Conservation (phyloP, 2,113 vertebrate genomes). For the Hypanus sabinus region DNA sequence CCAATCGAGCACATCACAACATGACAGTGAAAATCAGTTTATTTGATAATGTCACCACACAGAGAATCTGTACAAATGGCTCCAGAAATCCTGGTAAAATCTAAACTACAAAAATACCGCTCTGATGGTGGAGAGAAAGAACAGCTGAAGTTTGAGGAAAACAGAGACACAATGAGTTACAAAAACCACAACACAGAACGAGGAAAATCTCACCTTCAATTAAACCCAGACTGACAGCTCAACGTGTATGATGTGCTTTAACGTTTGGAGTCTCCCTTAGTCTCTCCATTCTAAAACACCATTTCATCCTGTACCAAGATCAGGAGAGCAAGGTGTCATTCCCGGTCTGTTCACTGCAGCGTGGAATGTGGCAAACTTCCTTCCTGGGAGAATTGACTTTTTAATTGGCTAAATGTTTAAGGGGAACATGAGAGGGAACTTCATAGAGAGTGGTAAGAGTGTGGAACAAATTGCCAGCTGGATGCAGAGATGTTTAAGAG, state of each 20-base stretch:
- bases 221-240: neutral
- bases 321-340: neutral
- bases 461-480: no score
- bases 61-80: neutral
- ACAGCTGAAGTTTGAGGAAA: neutral
- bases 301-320: no score
- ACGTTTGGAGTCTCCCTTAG: neutral
- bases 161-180: neutral
- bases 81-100: neutral
- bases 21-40: neutral
- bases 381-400: neutral
- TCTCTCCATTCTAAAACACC: neutral
- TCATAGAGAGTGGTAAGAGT: no score
- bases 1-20: neutral
- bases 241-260: neutral
- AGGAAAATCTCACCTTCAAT: neutral
- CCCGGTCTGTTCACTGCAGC: neutral
- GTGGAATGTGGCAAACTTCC: neutral
- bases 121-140: neutral
- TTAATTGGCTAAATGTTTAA: no score
- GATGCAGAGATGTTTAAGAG: no score
- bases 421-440: no score
- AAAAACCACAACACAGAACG: neutral
- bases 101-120: constrained; percentile 18
- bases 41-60: neutral